phyloP scores from a whole-genome alignment of 23 tunicate genomes.

The Botrylloides violaceus region DNA sequence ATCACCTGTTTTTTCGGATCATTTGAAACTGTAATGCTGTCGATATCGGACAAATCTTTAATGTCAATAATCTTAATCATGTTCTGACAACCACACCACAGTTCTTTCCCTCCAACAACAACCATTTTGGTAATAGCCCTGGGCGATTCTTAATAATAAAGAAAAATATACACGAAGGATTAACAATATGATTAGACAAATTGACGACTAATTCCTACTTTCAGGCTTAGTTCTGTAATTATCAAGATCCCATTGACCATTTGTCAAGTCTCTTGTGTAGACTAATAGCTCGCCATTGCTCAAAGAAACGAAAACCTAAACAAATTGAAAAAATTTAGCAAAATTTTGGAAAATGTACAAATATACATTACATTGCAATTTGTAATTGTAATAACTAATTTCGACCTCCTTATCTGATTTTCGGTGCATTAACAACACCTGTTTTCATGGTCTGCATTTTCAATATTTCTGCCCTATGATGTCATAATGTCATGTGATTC shows the following conservation, averaged over 20 bases:
- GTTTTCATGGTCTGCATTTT: no score
- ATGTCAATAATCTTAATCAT: conserved; percentile 58
- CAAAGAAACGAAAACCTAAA: conserved; percentile 80
- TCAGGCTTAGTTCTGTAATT: conserved; percentile 37
- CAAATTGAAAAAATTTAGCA: no score
- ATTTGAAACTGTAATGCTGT: conserved; percentile 37
- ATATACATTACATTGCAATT: no score
- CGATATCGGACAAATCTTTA: conserved; percentile 22
- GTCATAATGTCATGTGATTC: no score
- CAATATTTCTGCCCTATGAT: no score
- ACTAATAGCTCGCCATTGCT: conserved; percentile 73
- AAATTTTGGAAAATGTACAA: no score
- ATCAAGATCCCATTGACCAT: conserved; percentile 74
- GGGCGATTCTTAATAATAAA: conserved; percentile 37
- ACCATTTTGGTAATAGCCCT: conserved; percentile 78
- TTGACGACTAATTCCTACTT: conserved; percentile 6
- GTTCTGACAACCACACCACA: conserved; percentile 98
- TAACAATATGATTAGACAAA: background rate
- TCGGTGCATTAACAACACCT: no score
- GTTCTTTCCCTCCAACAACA: conserved; percentile 56
- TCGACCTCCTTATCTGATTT: no score
- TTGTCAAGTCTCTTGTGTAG: conserved; percentile 44
- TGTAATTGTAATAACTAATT: no score
- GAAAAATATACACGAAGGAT: background rate
- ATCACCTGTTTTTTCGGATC: conserved; percentile 79